These are phyloP conservation scores for Oreochromis spilurus DNA, from an alignment of 2,113 vertebrate species.

Conservation along the genomic window DNA sequence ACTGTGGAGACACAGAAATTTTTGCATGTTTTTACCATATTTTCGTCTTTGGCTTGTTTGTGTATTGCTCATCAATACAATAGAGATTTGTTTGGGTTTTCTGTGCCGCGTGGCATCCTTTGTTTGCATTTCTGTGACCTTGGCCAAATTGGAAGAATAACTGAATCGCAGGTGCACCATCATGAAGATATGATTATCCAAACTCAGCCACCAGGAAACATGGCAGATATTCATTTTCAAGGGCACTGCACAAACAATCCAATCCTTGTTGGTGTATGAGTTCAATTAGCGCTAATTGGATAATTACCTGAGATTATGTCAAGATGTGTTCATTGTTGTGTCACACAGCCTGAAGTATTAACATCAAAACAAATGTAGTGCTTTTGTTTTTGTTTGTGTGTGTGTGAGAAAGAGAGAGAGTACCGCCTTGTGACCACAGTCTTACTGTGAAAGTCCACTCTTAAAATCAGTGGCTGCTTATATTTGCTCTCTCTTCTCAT, in stretches of 20 bases:
- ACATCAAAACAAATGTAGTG: background rate
- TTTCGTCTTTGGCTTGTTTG: background rate
- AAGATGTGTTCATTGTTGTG: slow-evolving; percentile 26
- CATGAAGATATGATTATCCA: slow-evolving; percentile 10
- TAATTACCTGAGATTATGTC: slow-evolving; percentile 38
- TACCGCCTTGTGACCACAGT: background rate
- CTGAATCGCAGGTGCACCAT: slow-evolving; percentile 6
- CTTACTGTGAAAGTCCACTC: background rate
- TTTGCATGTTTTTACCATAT: background rate
- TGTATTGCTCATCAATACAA: background rate
- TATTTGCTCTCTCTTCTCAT: slow-evolving; percentile 26
- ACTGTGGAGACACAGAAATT: background rate
- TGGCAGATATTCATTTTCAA: slow-evolving; percentile 11
- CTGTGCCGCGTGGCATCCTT: background rate
- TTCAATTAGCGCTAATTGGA: slow-evolving; percentile 36
- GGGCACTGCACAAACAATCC: slow-evolving; percentile 13
- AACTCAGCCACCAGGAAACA: background rate
- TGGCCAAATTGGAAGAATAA: slow-evolving; percentile 1
- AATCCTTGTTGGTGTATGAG: background rate
- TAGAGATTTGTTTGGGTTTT: background rate
- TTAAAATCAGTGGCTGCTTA: background rate
- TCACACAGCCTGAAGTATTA: background rate
- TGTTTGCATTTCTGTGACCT: slow-evolving; percentile 9
- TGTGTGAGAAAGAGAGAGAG: background rate
- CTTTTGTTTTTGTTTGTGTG: background rate